A percentile compares a stretch with the other conserved stretches of the same genome.
Evolutionary conservation across 2,888 invertebrate species (phyloP).

Genomic region (Acanthopleura granulata): DNA sequence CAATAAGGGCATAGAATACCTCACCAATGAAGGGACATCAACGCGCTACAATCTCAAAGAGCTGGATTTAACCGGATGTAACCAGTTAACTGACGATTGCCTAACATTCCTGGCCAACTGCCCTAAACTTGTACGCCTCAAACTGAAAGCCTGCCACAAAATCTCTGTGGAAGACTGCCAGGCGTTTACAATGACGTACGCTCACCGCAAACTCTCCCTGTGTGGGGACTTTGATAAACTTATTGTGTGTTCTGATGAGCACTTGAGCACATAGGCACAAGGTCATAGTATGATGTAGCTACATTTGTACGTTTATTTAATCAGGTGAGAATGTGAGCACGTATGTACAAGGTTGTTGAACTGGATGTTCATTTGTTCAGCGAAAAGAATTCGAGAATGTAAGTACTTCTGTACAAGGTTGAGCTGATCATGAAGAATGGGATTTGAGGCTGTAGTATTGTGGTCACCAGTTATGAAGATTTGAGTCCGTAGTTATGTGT

Average conservation of each 20-base stretch:
- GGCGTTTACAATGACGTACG: constrained; percentile 21
- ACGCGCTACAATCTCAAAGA: constrained; percentile 35
- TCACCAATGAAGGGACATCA: constrained; percentile 36
- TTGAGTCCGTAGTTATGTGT: no score
- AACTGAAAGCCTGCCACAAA: constrained; percentile 32
- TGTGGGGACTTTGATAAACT: constrained; percentile 17
- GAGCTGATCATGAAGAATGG: no score
- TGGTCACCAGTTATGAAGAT: no score
- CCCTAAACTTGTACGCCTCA: constrained; percentile 30
- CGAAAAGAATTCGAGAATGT: no score
- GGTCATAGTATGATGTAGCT: no score
- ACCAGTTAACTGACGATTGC: constrained; percentile 39
- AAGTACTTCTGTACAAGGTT: no score
- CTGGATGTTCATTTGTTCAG: no score
- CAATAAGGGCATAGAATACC: constrained; percentile 83
- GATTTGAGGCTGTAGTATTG: no score
- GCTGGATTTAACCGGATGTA: constrained; percentile 43
- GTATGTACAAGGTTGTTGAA: no score
- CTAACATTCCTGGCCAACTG: constrained; percentile 27
- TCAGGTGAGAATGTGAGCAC: no score
- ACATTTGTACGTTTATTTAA: no score
- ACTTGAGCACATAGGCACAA: not conserved
- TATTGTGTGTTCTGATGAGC: not conserved
- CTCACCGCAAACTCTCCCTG: constrained; percentile 15
- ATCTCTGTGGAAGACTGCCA: constrained; percentile 27